Percentiles rank a stretch among this genome's conserved stretches.
Evolutionary conservation across 2,113 vertebrate species (phyloP).

Genomic region (Ciconia maguari): DNA sequence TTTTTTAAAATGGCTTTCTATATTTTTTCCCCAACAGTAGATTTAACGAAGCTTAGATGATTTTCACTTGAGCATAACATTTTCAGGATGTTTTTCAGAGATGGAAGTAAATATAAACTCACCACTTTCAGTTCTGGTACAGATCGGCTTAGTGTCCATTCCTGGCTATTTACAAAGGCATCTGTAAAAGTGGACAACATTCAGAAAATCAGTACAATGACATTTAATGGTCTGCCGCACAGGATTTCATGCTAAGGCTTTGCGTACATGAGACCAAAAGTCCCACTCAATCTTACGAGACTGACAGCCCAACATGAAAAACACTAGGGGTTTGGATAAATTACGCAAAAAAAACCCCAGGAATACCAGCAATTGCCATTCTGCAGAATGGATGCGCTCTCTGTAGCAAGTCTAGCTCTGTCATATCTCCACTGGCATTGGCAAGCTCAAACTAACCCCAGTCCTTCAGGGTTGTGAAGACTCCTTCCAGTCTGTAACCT

Average conservation of each 20-base stretch:
- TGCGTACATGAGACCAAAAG: not conserved
- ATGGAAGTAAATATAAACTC: constrained; percentile 59
- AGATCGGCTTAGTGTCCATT: constrained; percentile 93
- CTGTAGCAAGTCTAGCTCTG: not conserved
- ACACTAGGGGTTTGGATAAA: not conserved
- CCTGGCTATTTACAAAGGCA: constrained; percentile 99
- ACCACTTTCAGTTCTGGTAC: constrained; percentile 99
- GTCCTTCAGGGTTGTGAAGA: not conserved
- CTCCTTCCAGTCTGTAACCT: not conserved
- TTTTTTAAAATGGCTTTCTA: not conserved
- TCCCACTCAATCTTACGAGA: accelerated
- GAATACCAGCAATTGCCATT: not conserved
- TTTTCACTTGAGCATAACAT: not conserved
- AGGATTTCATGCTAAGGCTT: not conserved
- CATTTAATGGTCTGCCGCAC: not conserved
- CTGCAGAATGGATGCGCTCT: accelerated
- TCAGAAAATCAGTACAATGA: not conserved
- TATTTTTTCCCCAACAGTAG: accelerated
- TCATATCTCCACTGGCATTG: not conserved
- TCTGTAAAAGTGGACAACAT: constrained; percentile 80
- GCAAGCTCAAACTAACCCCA: not conserved
- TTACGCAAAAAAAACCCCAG: accelerated
- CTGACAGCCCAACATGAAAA: not conserved
- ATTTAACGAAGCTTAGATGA: not conserved
- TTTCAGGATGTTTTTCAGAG: not conserved